Percentiles rank a stretch among this genome's conserved stretches.
Conservation (phyloP, 2,888 invertebrate genomes). For the Macropis europaea region DNA sequence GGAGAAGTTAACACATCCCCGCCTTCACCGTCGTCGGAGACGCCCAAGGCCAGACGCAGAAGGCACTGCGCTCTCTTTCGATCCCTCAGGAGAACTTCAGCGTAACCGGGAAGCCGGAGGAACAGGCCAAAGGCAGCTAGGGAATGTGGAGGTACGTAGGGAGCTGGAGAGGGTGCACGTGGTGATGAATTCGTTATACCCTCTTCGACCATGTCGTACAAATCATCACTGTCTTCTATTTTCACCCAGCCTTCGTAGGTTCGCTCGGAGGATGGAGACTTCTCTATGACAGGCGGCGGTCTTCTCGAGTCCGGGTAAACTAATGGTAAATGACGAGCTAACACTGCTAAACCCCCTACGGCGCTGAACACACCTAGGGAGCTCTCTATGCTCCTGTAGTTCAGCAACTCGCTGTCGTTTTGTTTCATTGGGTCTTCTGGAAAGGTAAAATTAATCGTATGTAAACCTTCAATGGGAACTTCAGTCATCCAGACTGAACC, state of each 20-base stretch:
- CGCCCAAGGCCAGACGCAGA: conserved; percentile 92
- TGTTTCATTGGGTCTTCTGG: conserved; percentile 68
- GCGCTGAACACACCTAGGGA: conserved; percentile 93
- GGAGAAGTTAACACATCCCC: conserved; percentile 88
- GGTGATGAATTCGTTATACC: conserved; percentile 78
- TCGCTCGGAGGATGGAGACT: conserved; percentile 81
- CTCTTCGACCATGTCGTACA: conserved; percentile 84
- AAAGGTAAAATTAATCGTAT: neutral
- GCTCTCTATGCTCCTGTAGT: conserved; percentile 78
- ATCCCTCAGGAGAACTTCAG: conserved; percentile 92
- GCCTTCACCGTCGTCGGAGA: conserved; percentile 95
- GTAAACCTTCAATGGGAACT: too few species aligned
- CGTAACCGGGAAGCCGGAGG: conserved; percentile 93
- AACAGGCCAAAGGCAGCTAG: conserved; percentile 94
- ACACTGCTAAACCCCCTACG: conserved; percentile 92
- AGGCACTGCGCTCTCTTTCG: conserved; percentile 92
- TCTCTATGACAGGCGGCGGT: conserved; percentile 83
- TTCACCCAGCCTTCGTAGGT: conserved; percentile 84
- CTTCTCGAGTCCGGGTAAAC: conserved; percentile 88
- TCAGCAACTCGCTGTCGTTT: conserved; percentile 68
- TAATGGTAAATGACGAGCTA: conserved; percentile 93
- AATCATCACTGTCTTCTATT: conserved; percentile 82
- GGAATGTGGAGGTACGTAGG: conserved; percentile 93
- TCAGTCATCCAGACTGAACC: too few species aligned
- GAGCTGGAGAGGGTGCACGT: conserved; percentile 81